Evolutionary conservation across 2,113 vertebrate species (phyloP).

Genomic region (Cardinalis cardinalis): DNA sequence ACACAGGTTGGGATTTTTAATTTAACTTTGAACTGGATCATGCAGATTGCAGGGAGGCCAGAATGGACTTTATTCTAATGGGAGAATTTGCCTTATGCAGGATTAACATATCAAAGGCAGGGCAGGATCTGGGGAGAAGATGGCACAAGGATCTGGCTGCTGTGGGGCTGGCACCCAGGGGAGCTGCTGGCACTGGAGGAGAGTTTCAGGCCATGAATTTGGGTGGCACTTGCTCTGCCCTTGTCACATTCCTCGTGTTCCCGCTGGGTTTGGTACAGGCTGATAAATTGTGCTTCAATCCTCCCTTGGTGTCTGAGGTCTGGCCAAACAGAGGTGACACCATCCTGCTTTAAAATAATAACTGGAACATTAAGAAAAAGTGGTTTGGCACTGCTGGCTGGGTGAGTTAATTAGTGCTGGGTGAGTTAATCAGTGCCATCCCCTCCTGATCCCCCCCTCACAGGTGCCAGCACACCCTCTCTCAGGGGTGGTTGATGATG

Average conservation of each 20-base stretch:
- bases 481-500: fast-evolving
- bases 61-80: constrained; percentile 57
- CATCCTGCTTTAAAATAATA: fast-evolving
- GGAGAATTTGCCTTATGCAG: constrained; percentile 40
- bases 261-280: fast-evolving
- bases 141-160: constrained; percentile 13
- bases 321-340: not conserved
- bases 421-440: fast-evolving
- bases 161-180: not conserved
- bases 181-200: not conserved
- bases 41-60: constrained; percentile 41
- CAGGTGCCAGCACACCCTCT: not conserved
- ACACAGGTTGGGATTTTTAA: constrained; percentile 53
- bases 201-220: not conserved
- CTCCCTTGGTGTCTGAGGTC: not conserved
- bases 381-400: not conserved
- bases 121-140: constrained; percentile 18
- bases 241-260: not conserved
- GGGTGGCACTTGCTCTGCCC: not conserved
- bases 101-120: constrained; percentile 56
- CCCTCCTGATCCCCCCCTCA: not conserved
- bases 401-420: not conserved
- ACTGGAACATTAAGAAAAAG: not conserved
- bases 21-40: constrained; percentile 61
- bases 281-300: not conserved